Evolutionary conservation across 2,888 invertebrate genomes (phyloP).

Genomic region (Callyntrura guangdongensis): DNA sequence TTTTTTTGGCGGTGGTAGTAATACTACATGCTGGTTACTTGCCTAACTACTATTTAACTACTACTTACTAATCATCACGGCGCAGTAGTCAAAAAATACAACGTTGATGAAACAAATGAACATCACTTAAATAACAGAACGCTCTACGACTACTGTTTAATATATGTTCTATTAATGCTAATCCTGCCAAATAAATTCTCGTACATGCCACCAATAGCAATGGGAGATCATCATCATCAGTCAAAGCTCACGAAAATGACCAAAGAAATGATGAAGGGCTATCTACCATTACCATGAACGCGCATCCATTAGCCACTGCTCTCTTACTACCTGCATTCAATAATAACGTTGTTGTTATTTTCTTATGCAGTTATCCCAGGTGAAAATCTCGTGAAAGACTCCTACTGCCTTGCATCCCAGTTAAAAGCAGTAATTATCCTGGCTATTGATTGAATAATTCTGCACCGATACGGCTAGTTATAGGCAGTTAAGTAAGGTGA

Average conservation of each 20-base stretch:
- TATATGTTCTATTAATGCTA: slow-evolving; percentile 76
- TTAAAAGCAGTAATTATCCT: too few relatives aligned
- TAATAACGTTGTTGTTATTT: too few relatives aligned
- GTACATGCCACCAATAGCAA: slow-evolving; percentile 65
- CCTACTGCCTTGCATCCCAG: not conserved
- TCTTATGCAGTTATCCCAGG: not conserved
- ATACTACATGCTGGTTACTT: not conserved
- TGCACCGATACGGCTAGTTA: too few relatives aligned
- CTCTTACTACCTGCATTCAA: too few relatives aligned
- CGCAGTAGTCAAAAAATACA: not conserved
- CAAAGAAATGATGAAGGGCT: not conserved
- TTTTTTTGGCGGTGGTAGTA: too few relatives aligned
- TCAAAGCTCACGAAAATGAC: slow-evolving; percentile 50
- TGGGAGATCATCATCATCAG: slow-evolving; percentile 75
- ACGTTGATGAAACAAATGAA: slow-evolving; percentile 12
- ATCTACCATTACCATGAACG: not conserved
- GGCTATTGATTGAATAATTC: too few relatives aligned
- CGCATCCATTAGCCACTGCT: not conserved
- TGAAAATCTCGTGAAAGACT: not conserved
- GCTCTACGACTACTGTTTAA: slow-evolving; percentile 35
- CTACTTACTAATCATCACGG: not conserved
- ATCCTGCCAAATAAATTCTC: slow-evolving; percentile 73
- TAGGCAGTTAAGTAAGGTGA: too few relatives aligned
- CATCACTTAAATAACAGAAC: slow-evolving; percentile 29
- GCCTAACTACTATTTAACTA: not conserved